These are phyloP conservation scores for Neoascia interrupta DNA, from an alignment of 2,888 invertebrate species.

Conservation along the genomic window DNA sequence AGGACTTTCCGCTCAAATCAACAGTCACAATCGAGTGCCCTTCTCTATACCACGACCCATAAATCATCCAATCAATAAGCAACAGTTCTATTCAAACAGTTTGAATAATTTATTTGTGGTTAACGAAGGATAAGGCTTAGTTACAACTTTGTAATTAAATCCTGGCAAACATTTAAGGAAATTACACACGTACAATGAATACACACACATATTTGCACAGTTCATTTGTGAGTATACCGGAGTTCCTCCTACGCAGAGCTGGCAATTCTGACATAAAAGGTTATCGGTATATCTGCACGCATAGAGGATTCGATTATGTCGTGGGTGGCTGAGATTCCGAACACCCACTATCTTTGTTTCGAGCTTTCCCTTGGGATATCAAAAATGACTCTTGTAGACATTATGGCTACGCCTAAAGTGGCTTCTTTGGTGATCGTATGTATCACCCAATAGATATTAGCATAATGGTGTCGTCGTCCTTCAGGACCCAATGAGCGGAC, in stretches of 20 bases:
- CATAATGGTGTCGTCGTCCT: conserved; percentile 14
- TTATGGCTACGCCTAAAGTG: conserved; percentile 30
- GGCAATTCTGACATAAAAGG: conserved; percentile 37
- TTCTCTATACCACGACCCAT: too few species aligned
- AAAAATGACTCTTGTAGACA: conserved; percentile 24
- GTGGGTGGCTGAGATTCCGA: conserved; percentile 38
- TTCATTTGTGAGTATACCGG: too few species aligned
- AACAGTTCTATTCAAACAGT: too few species aligned
- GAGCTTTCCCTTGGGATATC: conserved; percentile 1
- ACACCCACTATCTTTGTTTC: conserved; percentile 23
- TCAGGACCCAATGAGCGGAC: not conserved
- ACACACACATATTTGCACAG: too few species aligned
- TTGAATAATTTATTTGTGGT: too few species aligned
- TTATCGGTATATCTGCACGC: conserved; percentile 48
- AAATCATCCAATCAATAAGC: too few species aligned
- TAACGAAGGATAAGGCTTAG: too few species aligned
- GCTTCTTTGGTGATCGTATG: conserved; percentile 28
- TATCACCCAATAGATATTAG: conserved; percentile 23
- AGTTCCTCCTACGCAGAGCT: conserved; percentile 34
- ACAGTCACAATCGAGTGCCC: too few species aligned
- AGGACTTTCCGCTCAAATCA: too few species aligned
- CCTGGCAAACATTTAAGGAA: too few species aligned
- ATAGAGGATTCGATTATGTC: conserved; percentile 38
- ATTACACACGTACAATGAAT: too few species aligned
- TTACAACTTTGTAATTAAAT: too few species aligned